phyloP scores from a whole-genome alignment of 64 coral and sea anemone genomes.

The Actinia tenebrosa region DNA sequence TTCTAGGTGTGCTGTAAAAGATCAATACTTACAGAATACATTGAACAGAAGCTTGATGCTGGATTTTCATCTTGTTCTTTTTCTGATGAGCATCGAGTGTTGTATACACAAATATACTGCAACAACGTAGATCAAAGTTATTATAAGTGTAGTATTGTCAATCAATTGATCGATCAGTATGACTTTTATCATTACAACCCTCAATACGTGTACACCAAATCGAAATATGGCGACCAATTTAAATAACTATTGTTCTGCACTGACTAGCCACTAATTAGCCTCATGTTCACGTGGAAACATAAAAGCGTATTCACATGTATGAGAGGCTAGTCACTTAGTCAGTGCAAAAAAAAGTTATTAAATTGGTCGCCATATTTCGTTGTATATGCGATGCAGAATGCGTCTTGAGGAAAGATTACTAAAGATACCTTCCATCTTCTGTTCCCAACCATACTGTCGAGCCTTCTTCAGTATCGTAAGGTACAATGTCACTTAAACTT shows the following conservation, averaged over 20 bases:
- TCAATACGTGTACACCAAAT: too few relatives aligned
- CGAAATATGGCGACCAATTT: too few relatives aligned
- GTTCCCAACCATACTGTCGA: conserved; percentile 92
- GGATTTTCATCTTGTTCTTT: conserved; percentile 86
- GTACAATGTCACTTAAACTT: conserved; percentile 59
- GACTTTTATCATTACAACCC: too few relatives aligned
- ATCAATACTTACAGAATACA: conserved; percentile 86
- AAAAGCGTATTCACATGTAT: too few relatives aligned
- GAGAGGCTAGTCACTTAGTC: not conserved
- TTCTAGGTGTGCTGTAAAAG: not conserved
- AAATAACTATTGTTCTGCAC: too few relatives aligned
- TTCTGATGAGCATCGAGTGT: conserved; percentile 70
- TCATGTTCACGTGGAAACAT: too few relatives aligned
- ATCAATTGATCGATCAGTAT: not conserved
- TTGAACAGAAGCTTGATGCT: conserved; percentile 71
- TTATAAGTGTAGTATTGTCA: not conserved
- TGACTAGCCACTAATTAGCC: too few relatives aligned
- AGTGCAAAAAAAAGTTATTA: too few relatives aligned
- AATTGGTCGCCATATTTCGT: too few relatives aligned
- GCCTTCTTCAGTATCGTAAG: conserved; percentile 66
- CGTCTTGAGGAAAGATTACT: not conserved
- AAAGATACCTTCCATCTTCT: conserved; percentile 90
- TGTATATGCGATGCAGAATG: too few relatives aligned
- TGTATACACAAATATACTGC: conserved; percentile 88
- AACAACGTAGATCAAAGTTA: not conserved